phyloP scores from a whole-genome alignment of 2,888 invertebrate species.

The Metellina segmentata region DNA sequence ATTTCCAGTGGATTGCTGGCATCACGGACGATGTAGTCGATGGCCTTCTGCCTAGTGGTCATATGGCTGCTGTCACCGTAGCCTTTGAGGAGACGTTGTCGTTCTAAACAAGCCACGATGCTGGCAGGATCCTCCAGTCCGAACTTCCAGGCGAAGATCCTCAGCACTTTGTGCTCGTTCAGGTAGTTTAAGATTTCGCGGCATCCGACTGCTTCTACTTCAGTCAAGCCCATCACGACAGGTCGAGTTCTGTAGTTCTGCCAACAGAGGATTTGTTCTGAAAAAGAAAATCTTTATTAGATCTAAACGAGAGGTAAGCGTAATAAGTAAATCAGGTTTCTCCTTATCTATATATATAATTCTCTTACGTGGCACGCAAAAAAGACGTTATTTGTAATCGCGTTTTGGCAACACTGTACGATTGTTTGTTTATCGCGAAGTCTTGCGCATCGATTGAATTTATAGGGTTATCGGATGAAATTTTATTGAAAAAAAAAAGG shows the following conservation, averaged over 20 bases:
- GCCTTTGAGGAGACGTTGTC: conserved; percentile 62
- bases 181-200: conserved; percentile 67
- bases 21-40: conserved; percentile 69
- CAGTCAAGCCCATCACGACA: conserved; percentile 62
- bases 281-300: neutral
- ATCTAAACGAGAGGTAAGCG: neutral
- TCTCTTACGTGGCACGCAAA: too few species aligned
- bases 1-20: conserved; percentile 71
- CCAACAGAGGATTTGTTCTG: conserved; percentile 2
- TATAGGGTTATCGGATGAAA: too few species aligned
- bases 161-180: conserved; percentile 69
- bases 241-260: neutral
- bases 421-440: too few species aligned
- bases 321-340: too few species aligned
- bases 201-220: conserved; percentile 65
- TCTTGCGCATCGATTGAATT: too few species aligned
- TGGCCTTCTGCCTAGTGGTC: conserved; percentile 64
- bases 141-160: conserved; percentile 72
- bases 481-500: too few species aligned
- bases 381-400: too few species aligned
- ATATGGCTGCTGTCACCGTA: conserved; percentile 73
- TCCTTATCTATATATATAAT: too few species aligned
- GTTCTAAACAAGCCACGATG: conserved; percentile 68
- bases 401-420: too few species aligned
- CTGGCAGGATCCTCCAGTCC: conserved; percentile 69